Percentiles rank a stretch among this genome's conserved stretches.
phyloP scores from a whole-genome alignment of 2,113 vertebrate genomes.

The Psammodynastes pulverulentus region DNA sequence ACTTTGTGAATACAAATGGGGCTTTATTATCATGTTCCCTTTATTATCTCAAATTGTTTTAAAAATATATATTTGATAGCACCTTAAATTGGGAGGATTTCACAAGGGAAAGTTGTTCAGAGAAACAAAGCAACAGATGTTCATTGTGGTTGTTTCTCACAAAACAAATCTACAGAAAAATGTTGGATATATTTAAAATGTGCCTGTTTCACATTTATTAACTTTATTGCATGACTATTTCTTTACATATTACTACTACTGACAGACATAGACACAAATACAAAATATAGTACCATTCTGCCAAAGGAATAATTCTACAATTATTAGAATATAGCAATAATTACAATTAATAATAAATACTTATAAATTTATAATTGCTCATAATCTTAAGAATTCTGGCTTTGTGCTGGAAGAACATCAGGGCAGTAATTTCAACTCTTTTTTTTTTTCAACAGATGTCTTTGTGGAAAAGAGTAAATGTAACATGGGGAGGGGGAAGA shows the following conservation, averaged over 20 bases:
- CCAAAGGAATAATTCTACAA: neutral
- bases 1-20: conserved; percentile 42
- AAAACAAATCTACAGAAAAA: neutral
- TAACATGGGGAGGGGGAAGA: neutral
- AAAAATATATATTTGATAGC: neutral
- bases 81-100: too few species aligned
- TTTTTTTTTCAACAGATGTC: neutral
- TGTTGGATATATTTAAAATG: neutral
- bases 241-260: neutral
- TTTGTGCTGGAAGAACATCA: neutral
- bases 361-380: neutral
- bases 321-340: neutral
- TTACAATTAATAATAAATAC: neutral
- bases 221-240: neutral
- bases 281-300: neutral
- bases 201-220: neutral
- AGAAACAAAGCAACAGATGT: neutral
- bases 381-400: neutral
- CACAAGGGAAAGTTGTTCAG: neutral
- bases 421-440: neutral
- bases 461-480: neutral
- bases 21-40: neutral
- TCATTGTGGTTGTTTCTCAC: neutral
- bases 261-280: neutral
- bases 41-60: conserved; percentile 6